phyloP scores from a whole-genome alignment of 2,888 invertebrate species.

The Cosmia trapezina region DNA sequence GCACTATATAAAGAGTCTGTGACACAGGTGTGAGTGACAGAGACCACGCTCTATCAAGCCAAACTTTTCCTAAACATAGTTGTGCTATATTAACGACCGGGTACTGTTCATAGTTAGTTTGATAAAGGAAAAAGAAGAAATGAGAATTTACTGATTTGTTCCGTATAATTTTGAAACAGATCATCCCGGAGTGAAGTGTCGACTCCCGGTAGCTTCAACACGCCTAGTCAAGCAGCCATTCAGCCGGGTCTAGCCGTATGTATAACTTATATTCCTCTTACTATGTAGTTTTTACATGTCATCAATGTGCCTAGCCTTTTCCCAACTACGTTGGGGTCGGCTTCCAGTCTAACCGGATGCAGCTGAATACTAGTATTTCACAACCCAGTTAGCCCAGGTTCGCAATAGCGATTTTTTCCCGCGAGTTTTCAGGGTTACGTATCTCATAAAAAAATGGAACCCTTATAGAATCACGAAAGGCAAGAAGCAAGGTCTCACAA shows the following conservation, averaged over 20 bases:
- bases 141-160: background rate
- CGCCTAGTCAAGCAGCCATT: constrained; percentile 87
- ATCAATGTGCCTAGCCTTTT: no score
- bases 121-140: background rate
- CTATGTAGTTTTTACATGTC: background rate
- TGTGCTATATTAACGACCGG: no score
- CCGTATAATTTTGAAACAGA: constrained; percentile 69
- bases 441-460: no score
- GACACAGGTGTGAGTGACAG: no score
- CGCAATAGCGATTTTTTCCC: no score
- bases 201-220: constrained; percentile 90
- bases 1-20: background rate
- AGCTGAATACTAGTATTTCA: no score
- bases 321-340: no score
- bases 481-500: no score
- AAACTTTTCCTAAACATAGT: background rate
- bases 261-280: constrained; percentile 27
- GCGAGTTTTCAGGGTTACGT: no score
- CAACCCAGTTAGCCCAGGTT: no score
- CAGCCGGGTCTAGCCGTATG: constrained; percentile 76
- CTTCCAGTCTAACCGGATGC: no score
- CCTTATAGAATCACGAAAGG: no score
- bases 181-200: constrained; percentile 92
- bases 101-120: background rate
- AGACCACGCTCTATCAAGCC: background rate